phyloP scores from a whole-genome alignment of 1,140 invertebrate species.

The Pachyrhynchus sulphureomaculatus region DNA sequence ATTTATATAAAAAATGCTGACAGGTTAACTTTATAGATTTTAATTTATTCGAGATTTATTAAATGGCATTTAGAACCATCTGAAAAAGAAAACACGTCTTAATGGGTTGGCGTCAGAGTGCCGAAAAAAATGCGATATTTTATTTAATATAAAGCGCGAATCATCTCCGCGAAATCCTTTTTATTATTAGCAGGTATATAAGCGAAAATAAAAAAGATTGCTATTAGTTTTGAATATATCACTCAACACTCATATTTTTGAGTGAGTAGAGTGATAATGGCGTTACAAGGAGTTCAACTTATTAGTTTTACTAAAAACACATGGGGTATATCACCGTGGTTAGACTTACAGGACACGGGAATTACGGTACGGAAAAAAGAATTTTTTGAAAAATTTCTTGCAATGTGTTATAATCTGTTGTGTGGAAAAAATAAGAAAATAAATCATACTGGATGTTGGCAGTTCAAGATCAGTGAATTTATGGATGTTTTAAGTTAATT shows the following conservation, averaged over 20 bases:
- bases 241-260: not conserved
- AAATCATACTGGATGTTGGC: no score
- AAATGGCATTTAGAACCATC: not conserved
- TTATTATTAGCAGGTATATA: not conserved
- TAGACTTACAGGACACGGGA: no score
- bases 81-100: not conserved
- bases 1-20: conserved; percentile 4
- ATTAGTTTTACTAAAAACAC: no score
- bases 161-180: not conserved
- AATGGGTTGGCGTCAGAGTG: not conserved
- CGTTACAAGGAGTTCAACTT: no score
- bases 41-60: conserved; percentile 5
- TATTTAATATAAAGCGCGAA: not conserved
- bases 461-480: no score
- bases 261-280: no score
- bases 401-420: no score
- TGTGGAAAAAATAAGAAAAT: no score
- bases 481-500: no score
- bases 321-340: no score
- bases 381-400: no score
- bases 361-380: no score
- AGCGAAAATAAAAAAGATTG: conserved; percentile 3
- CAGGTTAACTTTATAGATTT: not conserved
- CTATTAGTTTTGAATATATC: not conserved
- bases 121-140: conserved; percentile 1